Evolutionary conservation across 2,113 vertebrate genomes (phyloP).

Genomic region (Xiphorhynchus elegans): DNA sequence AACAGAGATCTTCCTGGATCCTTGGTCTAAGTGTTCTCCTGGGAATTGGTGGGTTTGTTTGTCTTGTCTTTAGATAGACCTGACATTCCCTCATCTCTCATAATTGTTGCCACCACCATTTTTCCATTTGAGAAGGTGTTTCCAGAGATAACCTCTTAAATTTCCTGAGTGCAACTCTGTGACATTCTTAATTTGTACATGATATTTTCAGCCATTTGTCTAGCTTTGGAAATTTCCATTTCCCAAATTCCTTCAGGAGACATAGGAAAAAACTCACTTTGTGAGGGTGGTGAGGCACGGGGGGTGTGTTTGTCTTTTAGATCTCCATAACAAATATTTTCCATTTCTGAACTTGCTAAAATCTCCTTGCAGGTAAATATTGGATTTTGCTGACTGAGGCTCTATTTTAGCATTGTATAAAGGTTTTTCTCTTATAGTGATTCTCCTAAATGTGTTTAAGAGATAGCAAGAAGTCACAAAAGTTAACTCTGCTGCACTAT

Average conservation of each 20-base stretch:
- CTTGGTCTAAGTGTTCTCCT: not conserved
- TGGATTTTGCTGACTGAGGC: not conserved
- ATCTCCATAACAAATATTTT: not conserved
- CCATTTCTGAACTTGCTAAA: not conserved
- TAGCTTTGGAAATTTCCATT: conserved; percentile 45
- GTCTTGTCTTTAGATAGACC: not conserved
- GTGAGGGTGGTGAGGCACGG: not conserved
- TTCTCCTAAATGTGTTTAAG: not conserved
- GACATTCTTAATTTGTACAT: conserved; percentile 11
- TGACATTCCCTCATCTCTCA: not conserved
- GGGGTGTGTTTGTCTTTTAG: not conserved
- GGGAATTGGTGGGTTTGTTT: not conserved
- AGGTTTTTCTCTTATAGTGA: not conserved
- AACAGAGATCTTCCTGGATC: not conserved
- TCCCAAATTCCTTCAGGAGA: conserved; percentile 30
- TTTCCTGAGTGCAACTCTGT: conserved; percentile 21
- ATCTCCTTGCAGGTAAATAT: not conserved
- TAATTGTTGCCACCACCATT: not conserved
- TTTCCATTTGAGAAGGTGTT: conserved; percentile 50
- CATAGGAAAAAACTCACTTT: not conserved
- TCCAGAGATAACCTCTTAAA: conserved; percentile 35
- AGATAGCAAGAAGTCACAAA: not conserved
- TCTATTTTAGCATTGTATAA: not conserved
- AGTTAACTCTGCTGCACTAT: not conserved
- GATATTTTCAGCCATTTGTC: conserved; percentile 27